Evolutionary conservation across 92 coral and sea anemone species (phyloP), one percentile per base, ranked within the genome.

Genomic region (Pocillopora meandrina): DNA sequence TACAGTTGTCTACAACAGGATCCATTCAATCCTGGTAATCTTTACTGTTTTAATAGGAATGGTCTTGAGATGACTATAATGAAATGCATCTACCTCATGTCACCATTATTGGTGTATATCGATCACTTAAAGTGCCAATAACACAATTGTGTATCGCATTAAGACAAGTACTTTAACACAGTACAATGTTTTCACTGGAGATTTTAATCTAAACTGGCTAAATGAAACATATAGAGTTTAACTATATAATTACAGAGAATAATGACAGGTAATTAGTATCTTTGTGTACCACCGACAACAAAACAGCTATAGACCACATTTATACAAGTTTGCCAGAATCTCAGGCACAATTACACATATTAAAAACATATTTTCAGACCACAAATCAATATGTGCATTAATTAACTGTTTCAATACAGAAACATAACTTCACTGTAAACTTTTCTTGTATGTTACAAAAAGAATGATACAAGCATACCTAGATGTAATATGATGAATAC

Each of bases 101-200:
- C 65, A 90, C 90, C 72, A 90, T 87, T 84, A 87, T 87, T 87
- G 91, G 86, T 56, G 83, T 90, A 72, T 90, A 90, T 90, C 85
- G 91, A 80, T 90, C 93, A 35, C 93, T 92, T 66, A 88, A 81
- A 76, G 85, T 88, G 71, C 85, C 94, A 65, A 35, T 85, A 3
- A 85, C 74, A 69, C 84, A 68, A 67, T 14, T 87, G 63, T 87
- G 90, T 81, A 20, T 61, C 11, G 79, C 31, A 58, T 75, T 75
- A 23, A 52, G 79, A 55, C 61, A 75, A 75, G 64, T 75, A 1
- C 10, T 75, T 1, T 52, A 2, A 59, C 83, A 65, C 63, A 65
- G 35, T 78, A 52, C 76, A 87, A 71, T 82, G 65, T 81, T 72
- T 87, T 87, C 65, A 31, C 81, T 23, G 90, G 90, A 80, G 79